Base-by-base conservation (phyloP, 2,797 vertebrate genomes). In the Sebastes taczanowskii region DNA sequence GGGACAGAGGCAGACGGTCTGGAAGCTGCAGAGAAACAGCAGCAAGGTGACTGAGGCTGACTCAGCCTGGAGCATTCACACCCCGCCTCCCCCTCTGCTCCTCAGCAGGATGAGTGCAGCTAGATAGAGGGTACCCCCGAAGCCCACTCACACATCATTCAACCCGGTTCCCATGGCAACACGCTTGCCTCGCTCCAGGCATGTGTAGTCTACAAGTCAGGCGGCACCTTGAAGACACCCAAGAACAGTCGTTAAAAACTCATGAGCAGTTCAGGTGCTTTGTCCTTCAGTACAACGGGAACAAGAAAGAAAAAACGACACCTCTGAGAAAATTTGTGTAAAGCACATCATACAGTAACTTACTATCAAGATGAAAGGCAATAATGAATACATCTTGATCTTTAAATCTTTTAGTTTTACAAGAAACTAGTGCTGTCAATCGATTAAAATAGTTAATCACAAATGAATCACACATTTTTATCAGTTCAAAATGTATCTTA, bases 101-200 rank as follows among this genome's bases (percentile, higher is more conserved):
- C 52, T 84, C 78, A 61, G 35, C 71, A 80, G 63, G 67, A 83
- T 60, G 65, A 71, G 78, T 59, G 32, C 67, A 62, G 71, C 72
- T 80, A 80, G 70, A 84, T 80, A 52, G 78, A 84, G 89, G 86
- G 67, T 78, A 83, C 78, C 89, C 92, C 87, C 23, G 49, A 80
- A 88, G 62, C 86, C 85, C 80, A 64, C 89, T 85, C 77, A 8
- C 67, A 35, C 73, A 81, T 86, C 85, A 59, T 58, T 90, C 86
- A 73, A 77, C 73, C 35, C 0, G 7, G 87, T 92, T 93, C 66
- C 88, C 83, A 89, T 91, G 86, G 83, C 78, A 90, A 92, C 90
- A 22, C 2, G 58, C 74, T 79, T 16, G 53, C 85, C 42, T 90
- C 1, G 25, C 88, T 88, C 77, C 68, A 72, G 89, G 85, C 81